Evolutionary conservation across 2,888 invertebrate genomes (phyloP), one percentile per base, ranked within the genome.

Genomic region (Agrochola circellaris): DNA sequence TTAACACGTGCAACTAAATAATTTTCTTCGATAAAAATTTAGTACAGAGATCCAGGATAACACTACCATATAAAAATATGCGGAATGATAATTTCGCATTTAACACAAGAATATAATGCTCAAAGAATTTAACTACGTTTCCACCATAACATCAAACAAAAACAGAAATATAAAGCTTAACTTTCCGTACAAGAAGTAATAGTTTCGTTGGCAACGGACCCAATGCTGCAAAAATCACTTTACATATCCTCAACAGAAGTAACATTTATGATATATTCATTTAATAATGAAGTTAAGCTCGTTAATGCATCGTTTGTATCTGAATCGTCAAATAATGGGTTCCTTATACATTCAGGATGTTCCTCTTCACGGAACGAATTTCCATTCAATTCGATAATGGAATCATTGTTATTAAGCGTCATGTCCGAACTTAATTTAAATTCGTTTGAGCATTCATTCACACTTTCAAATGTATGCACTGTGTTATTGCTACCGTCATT

Each of bases 341-440:
- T 56, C 56, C 30, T 56, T 67, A 69, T 71, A 58, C 11, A 61
- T 73, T 73, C 81, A 67, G 65, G 64, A 75, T 60, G 66, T 62
- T 62, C 64, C 34, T 64, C 70, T 61, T 65, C 61, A 73, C 30
- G 48, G 61, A 81, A 66, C 23, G 69, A 77, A 87, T 70, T 51
- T 68, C 56, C 73, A 86, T 86, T 84, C 73, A 81, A 78, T 82
- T 77, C 62, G 42, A n/a, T 73, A 78, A 72, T 73, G 60, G 83
- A 58, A 38, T 67, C 78, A 82, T 87, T 86, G 73, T 78, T 84
- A 66, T 75, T 60, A 1, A 51, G 70, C 17, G 56, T 45, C 70
- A 58, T 74, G 45, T 69, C 65, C 26, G 68, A 75, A 77, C 42
- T 73, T 76, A 74, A 73, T 80, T 67, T 61, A 60, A 70, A 75